These are phyloP conservation scores for Archips xylosteana DNA, from an alignment of 2,888 invertebrate genomes.

Conservation along the genomic window DNA sequence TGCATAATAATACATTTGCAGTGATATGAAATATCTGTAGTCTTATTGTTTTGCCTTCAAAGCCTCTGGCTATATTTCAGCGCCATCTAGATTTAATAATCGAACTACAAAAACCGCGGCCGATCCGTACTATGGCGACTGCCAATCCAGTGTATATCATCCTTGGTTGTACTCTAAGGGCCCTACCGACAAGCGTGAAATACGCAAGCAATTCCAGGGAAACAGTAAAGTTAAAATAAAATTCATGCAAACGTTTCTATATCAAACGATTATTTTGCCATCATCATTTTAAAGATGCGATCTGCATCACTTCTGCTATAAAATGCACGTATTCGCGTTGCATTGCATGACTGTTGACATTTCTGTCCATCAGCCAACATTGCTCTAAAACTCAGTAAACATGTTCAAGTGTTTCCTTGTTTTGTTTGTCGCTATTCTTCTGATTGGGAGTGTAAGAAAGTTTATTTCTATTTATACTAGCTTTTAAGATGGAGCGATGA, in stretches of 20 bases:
- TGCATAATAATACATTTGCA: no score
- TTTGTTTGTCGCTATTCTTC: conserved; percentile 29
- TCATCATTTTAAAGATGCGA: conserved; percentile 23
- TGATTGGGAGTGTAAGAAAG: conserved; percentile 28
- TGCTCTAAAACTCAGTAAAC: conserved; percentile 1
- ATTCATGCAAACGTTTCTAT: conserved; percentile 12
- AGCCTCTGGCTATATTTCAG: no score
- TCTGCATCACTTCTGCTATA: conserved; percentile 12
- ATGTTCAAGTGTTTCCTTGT: conserved; percentile 34
- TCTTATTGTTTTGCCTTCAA: no score
- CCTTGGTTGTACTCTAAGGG: no score
- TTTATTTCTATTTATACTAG: no score
- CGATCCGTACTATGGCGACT: no score
- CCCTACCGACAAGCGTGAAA: no score
- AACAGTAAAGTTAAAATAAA: background rate
- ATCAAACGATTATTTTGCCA: conserved; percentile 31
- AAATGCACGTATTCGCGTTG: background rate
- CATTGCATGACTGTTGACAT: background rate
- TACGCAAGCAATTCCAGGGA: background rate
- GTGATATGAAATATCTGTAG: no score
- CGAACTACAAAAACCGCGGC: no score
- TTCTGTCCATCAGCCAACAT: background rate
- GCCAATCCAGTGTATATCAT: no score
- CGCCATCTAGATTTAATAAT: no score
- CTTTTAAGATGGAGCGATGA: no score